phyloP scores from a whole-genome alignment of 2,797 vertebrate species.

The Eulemur rubriventer region DNA sequence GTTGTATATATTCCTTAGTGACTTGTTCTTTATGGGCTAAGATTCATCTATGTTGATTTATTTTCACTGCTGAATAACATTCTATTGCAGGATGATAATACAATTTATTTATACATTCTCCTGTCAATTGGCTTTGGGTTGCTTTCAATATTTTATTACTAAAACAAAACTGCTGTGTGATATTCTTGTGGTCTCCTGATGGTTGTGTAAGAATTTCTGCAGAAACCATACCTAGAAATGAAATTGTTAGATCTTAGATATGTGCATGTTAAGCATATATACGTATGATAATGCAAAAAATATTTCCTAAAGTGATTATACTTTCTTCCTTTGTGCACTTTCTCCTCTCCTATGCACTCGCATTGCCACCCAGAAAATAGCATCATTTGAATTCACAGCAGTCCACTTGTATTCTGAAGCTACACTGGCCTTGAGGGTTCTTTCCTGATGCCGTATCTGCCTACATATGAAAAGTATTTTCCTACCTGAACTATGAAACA shows the following conservation, averaged over 20 bases:
- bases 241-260: not conserved
- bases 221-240: not conserved
- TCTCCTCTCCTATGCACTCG: not conserved
- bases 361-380: not conserved
- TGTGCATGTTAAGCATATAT: not conserved
- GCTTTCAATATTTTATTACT: not conserved
- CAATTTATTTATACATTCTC: not conserved
- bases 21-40: not conserved
- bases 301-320: not conserved
- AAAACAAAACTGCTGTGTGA: not conserved
- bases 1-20: not conserved
- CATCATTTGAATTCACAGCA: not conserved
- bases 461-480: not conserved
- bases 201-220: not conserved
- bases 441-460: not conserved
- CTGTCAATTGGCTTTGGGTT: not conserved
- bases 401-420: not conserved
- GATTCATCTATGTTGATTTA: not conserved
- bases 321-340: not conserved
- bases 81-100: not conserved
- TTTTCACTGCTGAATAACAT: conserved; percentile 28
- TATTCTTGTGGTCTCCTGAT: not conserved
- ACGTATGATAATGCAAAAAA: not conserved
- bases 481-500: not conserved
- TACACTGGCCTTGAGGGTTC: not conserved